Evolutionary conservation across 2,888 invertebrate genomes (phyloP).

Genomic region (Thecocarcelia acutangulata): DNA sequence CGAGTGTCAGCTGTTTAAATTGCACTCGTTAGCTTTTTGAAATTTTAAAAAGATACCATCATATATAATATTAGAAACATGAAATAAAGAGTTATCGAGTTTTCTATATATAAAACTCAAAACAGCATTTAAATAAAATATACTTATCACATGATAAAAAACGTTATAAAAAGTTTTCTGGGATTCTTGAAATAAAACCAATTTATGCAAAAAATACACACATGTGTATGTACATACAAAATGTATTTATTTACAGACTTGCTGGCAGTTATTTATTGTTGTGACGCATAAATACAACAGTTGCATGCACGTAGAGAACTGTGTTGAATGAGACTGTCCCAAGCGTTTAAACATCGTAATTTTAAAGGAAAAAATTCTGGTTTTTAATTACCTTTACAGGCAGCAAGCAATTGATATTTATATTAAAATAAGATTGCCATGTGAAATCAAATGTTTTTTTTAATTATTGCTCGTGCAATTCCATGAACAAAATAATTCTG

Average conservation of each 20-base stretch:
- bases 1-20: too few relatives aligned
- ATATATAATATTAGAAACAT: too few relatives aligned
- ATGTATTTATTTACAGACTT: constrained; percentile 6
- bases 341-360: constrained; percentile 34
- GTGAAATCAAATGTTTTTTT: not conserved
- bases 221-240: too few relatives aligned
- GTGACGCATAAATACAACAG: constrained; percentile 1
- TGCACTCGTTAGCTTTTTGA: too few relatives aligned
- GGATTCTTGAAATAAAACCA: not conserved
- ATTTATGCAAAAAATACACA: too few relatives aligned
- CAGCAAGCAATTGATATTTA: not conserved
- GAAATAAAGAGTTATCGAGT: too few relatives aligned
- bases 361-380: constrained; percentile 5
- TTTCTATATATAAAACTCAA: too few relatives aligned
- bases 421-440: not conserved
- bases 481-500: too few relatives aligned
- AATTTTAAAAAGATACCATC: too few relatives aligned
- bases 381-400: constrained; percentile 37
- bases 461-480: not conserved
- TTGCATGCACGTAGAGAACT: not conserved
- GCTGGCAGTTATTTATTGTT: constrained; percentile 48
- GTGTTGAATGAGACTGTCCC: not conserved
- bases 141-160: too few relatives aligned
- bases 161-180: constrained; percentile 4
- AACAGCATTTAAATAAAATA: too few relatives aligned